Percentiles rank a stretch among this genome's conserved stretches.
phyloP scores from a whole-genome alignment of 2,797 vertebrate genomes.

The Paguma larvata region DNA sequence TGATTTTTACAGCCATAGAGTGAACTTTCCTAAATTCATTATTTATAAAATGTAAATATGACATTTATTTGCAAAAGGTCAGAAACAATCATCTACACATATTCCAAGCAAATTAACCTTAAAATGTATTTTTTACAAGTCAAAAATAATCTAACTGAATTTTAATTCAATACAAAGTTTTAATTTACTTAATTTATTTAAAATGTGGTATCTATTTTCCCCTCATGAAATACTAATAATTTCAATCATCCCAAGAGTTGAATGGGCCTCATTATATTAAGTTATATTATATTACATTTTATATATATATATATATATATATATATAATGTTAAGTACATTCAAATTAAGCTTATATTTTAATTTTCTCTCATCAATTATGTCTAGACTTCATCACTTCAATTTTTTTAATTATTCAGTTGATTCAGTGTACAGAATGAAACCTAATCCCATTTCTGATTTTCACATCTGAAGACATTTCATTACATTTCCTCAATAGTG shows the following conservation, averaged over 20 bases:
- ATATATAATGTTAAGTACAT: neutral
- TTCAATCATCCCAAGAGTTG: neutral
- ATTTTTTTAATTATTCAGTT: constrained; percentile 36
- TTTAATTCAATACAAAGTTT: constrained; percentile 21
- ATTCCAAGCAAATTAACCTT: constrained; percentile 55
- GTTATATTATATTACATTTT: neutral
- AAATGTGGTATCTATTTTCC: neutral
- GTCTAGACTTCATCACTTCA: neutral
- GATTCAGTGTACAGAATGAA: constrained; percentile 19
- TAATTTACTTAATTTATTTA: constrained; percentile 48
- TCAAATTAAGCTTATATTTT: constrained; percentile 10
- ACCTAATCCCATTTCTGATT: constrained; percentile 47
- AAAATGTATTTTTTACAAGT: neutral
- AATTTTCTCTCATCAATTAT: constrained; percentile 5
- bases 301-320: no score
- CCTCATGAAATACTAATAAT: neutral
- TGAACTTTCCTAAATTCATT: neutral
- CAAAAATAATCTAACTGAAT: constrained; percentile 22
- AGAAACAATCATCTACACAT: neutral
- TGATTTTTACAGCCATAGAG: neutral
- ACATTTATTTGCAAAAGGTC: constrained; percentile 14
- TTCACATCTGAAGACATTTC: constrained; percentile 64
- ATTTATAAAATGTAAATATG: constrained; percentile 55
- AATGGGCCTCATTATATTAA: neutral
- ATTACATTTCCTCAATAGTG: constrained; percentile 3